Evolutionary conservation across 2,797 vertebrate genomes (phyloP), one percentile per base, ranked within the genome.

Genomic region (Anableps anableps): DNA sequence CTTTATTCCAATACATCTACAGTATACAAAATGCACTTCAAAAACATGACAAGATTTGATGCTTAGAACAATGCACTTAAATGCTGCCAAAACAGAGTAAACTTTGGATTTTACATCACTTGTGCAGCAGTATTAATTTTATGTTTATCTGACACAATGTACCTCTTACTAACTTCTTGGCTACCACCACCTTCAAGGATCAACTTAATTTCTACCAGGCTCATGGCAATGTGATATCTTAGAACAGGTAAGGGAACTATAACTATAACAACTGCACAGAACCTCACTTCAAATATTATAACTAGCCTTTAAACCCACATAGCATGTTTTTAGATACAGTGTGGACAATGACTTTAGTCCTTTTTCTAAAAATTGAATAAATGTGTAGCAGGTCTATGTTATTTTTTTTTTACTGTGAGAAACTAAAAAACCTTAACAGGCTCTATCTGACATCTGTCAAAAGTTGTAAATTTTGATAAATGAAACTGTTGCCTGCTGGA

Each of bases 401-500:
- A 2, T 21, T 38, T 50, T 31, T n/a, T 41, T 74, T 55, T 55
- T 43, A 72, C 26, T 45, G 16, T 47, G 31, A 51, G 26, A 58
- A 4, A 34, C 21, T 36, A 45, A 48, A 92, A 88, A 82, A 43
- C n/a, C 43, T 60, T 26, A 55, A 79, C 36, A 76, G 83, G 84
- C 0, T 13, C 13, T 80, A 80, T 89, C 81, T 89, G 92, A 91
- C 92, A 82, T 83, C 77, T 50, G 87, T 91, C 92, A 88, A 70
- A 72, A 78, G 83, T 79, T 78, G 82, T 91, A 91, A 88, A 93
- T 91, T 89, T 88, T 55, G 75, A 85, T 91, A 79, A 89, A 90
- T 82, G 78, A 79, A 86, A 81, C 53, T 73, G 80, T 41, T 92
- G 78, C 83, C 70, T 83, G 55, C 71, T 91, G 75, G 90, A 87